A percentile compares a stretch with the other conserved stretches of the same genome.
Evolutionary conservation across 1,140 invertebrate species (phyloP).

Genomic region (Sarcophaga peregrina): DNA sequence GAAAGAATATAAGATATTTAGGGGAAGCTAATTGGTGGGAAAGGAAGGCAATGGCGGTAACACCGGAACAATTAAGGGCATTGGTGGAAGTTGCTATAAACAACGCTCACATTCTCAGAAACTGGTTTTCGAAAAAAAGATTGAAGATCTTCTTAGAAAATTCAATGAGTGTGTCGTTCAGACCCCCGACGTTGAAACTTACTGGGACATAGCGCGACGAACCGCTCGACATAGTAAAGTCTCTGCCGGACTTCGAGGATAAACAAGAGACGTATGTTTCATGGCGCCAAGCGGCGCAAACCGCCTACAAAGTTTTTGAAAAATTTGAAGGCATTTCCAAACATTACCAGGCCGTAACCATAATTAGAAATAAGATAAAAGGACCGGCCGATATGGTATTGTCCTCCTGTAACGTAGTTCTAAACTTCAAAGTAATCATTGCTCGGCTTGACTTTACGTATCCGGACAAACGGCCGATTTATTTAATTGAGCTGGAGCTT

Average conservation of each 20-base stretch:
- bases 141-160: neutral
- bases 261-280: slow-evolving; percentile 48
- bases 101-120: neutral
- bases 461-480: slow-evolving; percentile 32
- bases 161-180: slow-evolving; percentile 43
- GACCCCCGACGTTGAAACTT: too few relatives aligned
- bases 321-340: slow-evolving; percentile 48
- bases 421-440: slow-evolving; percentile 36
- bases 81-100: neutral
- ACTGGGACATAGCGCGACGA: slow-evolving; percentile 8
- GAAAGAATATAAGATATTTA: too few relatives aligned
- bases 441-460: slow-evolving; percentile 38
- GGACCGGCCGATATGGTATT: slow-evolving; percentile 52
- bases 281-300: slow-evolving; percentile 48
- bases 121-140: slow-evolving; percentile 4
- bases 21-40: neutral
- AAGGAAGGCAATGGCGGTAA: neutral
- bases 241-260: slow-evolving; percentile 47
- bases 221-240: slow-evolving; percentile 40
- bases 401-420: slow-evolving; percentile 54
- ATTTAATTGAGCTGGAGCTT: slow-evolving; percentile 19
- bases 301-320: slow-evolving; percentile 49
- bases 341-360: slow-evolving; percentile 46
- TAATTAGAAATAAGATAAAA: slow-evolving; percentile 51
- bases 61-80: neutral